Percentiles rank a stretch among this genome's conserved stretches.
Conservation (phyloP, 1,140 invertebrate species). For the Bradysia coprophila region DNA sequence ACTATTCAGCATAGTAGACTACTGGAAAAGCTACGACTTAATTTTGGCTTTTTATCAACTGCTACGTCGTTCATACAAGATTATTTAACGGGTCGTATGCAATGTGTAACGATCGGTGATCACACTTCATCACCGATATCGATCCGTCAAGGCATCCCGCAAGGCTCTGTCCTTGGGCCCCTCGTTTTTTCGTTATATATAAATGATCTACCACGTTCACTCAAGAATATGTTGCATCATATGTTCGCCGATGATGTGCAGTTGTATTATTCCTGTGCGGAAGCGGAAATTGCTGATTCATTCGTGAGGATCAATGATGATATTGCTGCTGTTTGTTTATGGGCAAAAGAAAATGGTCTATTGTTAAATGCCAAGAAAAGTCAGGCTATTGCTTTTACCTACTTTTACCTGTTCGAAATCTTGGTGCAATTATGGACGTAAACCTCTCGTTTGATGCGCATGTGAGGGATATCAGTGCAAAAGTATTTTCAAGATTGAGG, state of each 20-base stretch:
- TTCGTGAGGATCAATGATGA: not conserved
- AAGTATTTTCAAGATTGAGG: too few species aligned
- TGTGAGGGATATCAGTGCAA: too few species aligned
- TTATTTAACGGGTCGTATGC: not conserved
- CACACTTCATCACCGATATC: not conserved
- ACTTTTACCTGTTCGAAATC: too few species aligned
- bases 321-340: not conserved
- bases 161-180: not conserved
- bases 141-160: not conserved
- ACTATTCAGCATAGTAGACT: not conserved
- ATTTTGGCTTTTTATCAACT: not conserved
- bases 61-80: not conserved
- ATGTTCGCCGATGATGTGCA: not conserved
- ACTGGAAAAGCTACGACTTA: not conserved
- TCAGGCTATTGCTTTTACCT: not conserved
- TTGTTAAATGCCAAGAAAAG: not conserved
- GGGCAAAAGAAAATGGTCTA: not conserved
- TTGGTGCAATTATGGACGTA: too few species aligned
- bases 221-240: not conserved
- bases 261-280: not conserved
- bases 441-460: too few species aligned
- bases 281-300: not conserved
- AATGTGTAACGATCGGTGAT: not conserved
- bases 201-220: not conserved
- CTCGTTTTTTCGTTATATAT: not conserved